phyloP scores from a whole-genome alignment of 2,797 vertebrate genomes.

The Notamacropus eugenii region DNA sequence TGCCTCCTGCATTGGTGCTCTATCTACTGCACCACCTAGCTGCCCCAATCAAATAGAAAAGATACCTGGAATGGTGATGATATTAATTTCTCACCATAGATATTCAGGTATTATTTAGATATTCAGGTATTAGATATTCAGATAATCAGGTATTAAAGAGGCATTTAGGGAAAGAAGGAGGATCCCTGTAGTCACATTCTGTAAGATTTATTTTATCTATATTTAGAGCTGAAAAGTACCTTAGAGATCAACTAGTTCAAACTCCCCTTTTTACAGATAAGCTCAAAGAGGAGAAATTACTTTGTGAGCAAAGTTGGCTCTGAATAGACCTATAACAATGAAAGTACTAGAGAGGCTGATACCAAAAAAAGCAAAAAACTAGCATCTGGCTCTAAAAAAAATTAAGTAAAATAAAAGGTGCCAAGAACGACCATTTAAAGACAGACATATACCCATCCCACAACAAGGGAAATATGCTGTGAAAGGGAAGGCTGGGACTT shows the following conservation, averaged over 20 bases:
- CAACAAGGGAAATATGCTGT: background rate
- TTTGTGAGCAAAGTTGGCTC: background rate
- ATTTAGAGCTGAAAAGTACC: background rate
- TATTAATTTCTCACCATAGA: background rate
- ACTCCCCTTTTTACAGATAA: background rate
- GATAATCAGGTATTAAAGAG: background rate
- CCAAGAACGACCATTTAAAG: background rate
- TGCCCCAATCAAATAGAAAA: background rate
- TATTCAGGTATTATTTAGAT: background rate
- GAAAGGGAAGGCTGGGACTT: background rate
- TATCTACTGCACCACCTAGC: too few relatives aligned
- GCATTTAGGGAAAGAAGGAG: background rate
- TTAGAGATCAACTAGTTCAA: background rate
- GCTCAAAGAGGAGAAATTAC: background rate
- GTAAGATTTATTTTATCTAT: background rate
- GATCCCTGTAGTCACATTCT: background rate
- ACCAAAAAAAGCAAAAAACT: background rate
- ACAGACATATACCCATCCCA: background rate
- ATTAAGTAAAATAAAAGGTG: background rate
- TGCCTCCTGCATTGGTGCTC: too few relatives aligned
- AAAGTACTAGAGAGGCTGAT: background rate
- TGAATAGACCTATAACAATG: background rate
- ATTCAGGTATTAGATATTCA: too few relatives aligned
- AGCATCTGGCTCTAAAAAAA: background rate
- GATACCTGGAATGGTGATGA: background rate